These are phyloP conservation scores for Drosophila oshimai DNA, from an alignment of 1,140 invertebrate species.

Conservation along the genomic window DNA sequence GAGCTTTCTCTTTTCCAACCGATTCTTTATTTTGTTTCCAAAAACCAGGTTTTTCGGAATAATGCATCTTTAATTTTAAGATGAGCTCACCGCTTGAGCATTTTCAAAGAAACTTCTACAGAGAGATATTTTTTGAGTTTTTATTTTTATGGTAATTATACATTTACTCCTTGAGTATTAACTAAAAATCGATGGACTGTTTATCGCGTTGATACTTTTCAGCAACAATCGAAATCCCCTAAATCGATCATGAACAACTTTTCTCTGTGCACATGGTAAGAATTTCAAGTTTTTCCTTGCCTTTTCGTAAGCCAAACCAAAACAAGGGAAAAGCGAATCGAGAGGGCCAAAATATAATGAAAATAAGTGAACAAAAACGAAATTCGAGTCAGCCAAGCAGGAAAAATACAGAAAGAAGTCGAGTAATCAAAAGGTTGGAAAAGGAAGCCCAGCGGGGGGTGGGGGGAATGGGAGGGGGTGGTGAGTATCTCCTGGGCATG, in stretches of 20 bases:
- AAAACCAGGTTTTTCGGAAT: constrained; percentile 28
- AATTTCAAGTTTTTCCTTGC: constrained; percentile 8
- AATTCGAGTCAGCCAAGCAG: constrained; percentile 38
- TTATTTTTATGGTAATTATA: no score
- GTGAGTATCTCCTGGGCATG: constrained; percentile 45
- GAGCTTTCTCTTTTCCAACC: not conserved
- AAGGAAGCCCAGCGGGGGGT: not conserved
- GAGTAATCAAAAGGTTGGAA: constrained; percentile 35
- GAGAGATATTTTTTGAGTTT: not conserved
- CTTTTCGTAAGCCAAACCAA: constrained; percentile 16
- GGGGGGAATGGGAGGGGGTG: not conserved
- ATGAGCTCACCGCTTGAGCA: constrained; percentile 4
- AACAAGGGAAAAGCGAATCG: constrained; percentile 34
- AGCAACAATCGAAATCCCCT: no score
- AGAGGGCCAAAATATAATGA: constrained; percentile 26
- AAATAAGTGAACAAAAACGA: constrained; percentile 46
- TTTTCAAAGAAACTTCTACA: not conserved
- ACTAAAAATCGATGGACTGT: no score
- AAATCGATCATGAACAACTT: no score
- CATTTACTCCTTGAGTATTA: no score
- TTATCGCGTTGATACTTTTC: no score
- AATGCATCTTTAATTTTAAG: not conserved
- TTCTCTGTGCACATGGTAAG: not conserved
- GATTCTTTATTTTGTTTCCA: not conserved
- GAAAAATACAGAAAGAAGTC: constrained; percentile 41